Evolutionary conservation across 2,888 invertebrate species (phyloP), one percentile per base, ranked within the genome.

Genomic region (Pemphredon lugubris): DNA sequence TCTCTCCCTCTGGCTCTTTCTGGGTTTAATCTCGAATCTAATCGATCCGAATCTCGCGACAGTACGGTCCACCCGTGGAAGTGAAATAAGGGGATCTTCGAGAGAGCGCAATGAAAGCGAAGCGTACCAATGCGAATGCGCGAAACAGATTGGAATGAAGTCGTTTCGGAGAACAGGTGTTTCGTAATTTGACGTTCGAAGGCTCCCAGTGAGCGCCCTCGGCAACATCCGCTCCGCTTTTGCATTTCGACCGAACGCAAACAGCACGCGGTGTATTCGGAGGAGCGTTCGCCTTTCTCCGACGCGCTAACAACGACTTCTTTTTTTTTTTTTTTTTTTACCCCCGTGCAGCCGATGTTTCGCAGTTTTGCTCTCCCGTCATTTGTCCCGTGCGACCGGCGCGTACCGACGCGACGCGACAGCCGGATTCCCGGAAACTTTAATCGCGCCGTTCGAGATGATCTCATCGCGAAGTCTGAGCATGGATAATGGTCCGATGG

Each of bases 151-250:
- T 58, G 66, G 74, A 85, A 85, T 77, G 75, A 86, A 82, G 76
- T 76, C 60, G 86, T 87, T 87, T 84, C 75, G 78, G 67, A 73
- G 81, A 86, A 84, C 88, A 88, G 87, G 86, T 88, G 87, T 85
- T 84, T 82, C 77, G 76, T 86, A 87, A 87, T 87, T 86, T 82
- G 80, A 82, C 81, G 81, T 81, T 79, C 44, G 45, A 18, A n/a
- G 39, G 48, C 68, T 69, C 53, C 55, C 64, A 64, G 60, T 68
- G 65, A 69, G 48, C 67, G 77, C 79, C 71, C 58, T 60, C 66
- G 79, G 79, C 73, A 73, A 79, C 77, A 68, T 83, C 74, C 82
- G 79, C 73, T 26, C 39, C 23, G 51, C 40, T 58, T 73, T 70
- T 63, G 30, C 61, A 54, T 63, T 80, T 63, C 26, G n/a, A 63